phyloP scores from a whole-genome alignment of 2,888 invertebrate genomes.

The Tromatobia lineatoria region DNA sequence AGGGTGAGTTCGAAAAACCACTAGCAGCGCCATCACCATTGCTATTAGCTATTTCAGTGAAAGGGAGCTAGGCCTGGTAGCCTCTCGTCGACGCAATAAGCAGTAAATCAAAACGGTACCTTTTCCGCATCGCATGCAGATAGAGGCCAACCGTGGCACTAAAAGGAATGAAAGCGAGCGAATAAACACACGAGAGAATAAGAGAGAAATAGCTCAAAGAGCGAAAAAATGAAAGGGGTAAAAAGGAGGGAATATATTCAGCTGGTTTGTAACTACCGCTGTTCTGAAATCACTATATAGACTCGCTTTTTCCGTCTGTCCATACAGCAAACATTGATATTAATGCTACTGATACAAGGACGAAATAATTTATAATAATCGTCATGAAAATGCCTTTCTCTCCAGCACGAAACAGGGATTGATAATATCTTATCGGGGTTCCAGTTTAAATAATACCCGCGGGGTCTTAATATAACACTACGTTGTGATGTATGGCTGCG shows the following conservation, averaged over 20 bases:
- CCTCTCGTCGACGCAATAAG: slow-evolving; percentile 77
- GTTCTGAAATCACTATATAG: slow-evolving; percentile 50
- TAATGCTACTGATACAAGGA: slow-evolving; percentile 26
- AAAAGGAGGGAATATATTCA: slow-evolving; percentile 50
- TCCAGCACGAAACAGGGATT: slow-evolving; percentile 66
- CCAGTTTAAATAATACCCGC: slow-evolving; percentile 70
- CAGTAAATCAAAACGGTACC: slow-evolving; percentile 79
- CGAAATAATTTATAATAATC: slow-evolving; percentile 60
- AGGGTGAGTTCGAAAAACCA: slow-evolving; percentile 35
- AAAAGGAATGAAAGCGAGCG: slow-evolving; percentile 56
- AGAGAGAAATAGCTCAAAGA: slow-evolving; percentile 29
- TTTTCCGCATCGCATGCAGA: slow-evolving; percentile 75
- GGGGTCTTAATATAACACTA: slow-evolving; percentile 35
- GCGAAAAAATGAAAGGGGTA: slow-evolving; percentile 33
- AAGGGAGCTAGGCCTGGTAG: slow-evolving; percentile 48
- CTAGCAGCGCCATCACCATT: neutral
- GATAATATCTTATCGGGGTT: slow-evolving; percentile 68
- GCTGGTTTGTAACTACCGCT: slow-evolving; percentile 48
- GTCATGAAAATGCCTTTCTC: slow-evolving; percentile 67
- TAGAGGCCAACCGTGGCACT: slow-evolving; percentile 51
- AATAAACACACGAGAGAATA: slow-evolving; percentile 48
- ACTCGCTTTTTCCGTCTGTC: slow-evolving; percentile 43
- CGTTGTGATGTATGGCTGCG: neutral
- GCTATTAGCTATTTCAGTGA: slow-evolving; percentile 36
- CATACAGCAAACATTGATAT: slow-evolving; percentile 46